Conservation (phyloP, 1,140 invertebrate genomes). For the Cotesia glomerata region DNA sequence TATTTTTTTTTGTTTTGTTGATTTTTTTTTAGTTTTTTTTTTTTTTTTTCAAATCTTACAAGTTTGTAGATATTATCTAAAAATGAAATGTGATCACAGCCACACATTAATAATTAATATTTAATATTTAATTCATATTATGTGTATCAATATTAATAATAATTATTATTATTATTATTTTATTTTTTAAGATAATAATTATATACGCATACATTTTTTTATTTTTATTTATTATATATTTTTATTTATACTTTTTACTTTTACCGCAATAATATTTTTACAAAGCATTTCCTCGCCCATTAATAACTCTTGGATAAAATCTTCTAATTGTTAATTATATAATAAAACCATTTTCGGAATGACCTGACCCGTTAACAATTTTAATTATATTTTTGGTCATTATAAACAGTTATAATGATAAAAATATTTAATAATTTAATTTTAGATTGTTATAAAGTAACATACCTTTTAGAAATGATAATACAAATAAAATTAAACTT, state of each 20-base stretch:
- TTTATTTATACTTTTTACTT: background rate
- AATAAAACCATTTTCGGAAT: background rate
- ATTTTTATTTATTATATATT: slow-evolving; percentile 18
- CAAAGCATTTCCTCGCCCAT: slow-evolving; percentile 14
- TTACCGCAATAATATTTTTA: no score
- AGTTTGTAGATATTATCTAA: slow-evolving; percentile 41
- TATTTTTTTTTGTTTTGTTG: slow-evolving; percentile 7
- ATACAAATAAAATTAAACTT: no score
- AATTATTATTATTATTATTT: background rate
- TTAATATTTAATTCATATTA: slow-evolving; percentile 28
- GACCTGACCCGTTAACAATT: background rate
- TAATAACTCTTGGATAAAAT: background rate
- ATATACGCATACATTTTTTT: slow-evolving; percentile 37
- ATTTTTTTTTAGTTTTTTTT: background rate
- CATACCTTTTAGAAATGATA: no score
- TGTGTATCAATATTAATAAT: background rate
- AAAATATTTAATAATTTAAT: no score
- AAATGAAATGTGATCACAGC: slow-evolving; percentile 63
- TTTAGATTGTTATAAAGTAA: no score
- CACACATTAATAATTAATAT: slow-evolving; percentile 56
- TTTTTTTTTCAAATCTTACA: slow-evolving; percentile 40
- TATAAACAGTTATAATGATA: no score
- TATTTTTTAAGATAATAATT: slow-evolving; percentile 19
- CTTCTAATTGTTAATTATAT: background rate
- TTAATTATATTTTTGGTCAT: background rate